phyloP scores from a whole-genome alignment of 2,797 vertebrate species.

The Hozukius guyotensis region DNA sequence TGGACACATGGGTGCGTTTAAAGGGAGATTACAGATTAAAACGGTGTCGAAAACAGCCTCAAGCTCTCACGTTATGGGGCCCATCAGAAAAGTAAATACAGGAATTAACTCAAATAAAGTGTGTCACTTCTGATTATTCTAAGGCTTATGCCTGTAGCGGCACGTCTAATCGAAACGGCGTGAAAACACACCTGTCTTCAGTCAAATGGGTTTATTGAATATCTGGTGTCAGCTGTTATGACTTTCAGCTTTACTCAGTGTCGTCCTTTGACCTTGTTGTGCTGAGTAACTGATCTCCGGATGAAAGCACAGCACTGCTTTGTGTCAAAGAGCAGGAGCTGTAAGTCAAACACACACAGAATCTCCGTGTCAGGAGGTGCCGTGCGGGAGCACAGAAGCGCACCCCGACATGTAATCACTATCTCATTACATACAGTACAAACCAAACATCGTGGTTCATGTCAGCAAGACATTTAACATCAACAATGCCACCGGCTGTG shows the following conservation, averaged over 20 bases:
- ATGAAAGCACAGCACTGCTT: background rate
- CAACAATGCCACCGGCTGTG: background rate
- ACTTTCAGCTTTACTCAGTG: slow-evolving; percentile 10
- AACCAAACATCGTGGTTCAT: slow-evolving; percentile 28
- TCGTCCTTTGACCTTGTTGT: slow-evolving; percentile 27
- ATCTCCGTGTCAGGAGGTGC: background rate
- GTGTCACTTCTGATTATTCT: background rate
- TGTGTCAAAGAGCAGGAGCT: background rate
- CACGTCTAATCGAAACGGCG: slow-evolving; percentile 7
- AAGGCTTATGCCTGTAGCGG: background rate
- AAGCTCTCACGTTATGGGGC: background rate
- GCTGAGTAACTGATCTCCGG: slow-evolving; percentile 9
- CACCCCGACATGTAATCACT: background rate
- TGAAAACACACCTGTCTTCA: slow-evolving; percentile 4
- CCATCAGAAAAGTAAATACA: background rate
- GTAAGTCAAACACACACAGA: background rate
- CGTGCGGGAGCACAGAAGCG: background rate
- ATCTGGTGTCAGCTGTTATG: slow-evolving; percentile 26
- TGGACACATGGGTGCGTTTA: background rate
- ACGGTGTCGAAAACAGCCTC: background rate
- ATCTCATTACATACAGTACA: slow-evolving; percentile 22
- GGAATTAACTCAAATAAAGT: background rate
- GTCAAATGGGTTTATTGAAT: slow-evolving; percentile 26
- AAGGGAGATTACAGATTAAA: background rate
- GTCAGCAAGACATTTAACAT: slow-evolving; percentile 37